Base-by-base conservation (phyloP, 2,797 vertebrate genomes). In the Phylloscopus collybita region DNA sequence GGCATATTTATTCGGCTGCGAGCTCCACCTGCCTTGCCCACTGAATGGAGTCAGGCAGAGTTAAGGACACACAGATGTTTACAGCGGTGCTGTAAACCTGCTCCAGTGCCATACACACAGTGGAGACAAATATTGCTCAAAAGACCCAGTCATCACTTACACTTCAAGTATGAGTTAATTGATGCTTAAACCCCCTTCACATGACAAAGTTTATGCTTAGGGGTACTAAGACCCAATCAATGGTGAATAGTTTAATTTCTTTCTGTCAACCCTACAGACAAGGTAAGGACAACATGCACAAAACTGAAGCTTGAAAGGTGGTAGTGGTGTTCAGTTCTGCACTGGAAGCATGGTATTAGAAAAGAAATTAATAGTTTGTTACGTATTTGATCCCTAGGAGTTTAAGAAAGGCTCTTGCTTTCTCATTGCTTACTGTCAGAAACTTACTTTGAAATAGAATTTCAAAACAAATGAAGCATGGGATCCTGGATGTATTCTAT, bases 41-140 rank as follows among this genome's bases (percentile, higher is more conserved):
- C 12, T 3, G 13, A 21, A 5, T 13, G 3, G 2, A 4, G 34
- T 1, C 19, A 1, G 4, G 6, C 1, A 4, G 1, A 12, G 19
- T 6, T 4, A 7, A 27, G 22, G 21, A 27, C 45, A 26, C 26
- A 6, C 6, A 6, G 19, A 10, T 3, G n/a, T n/a, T n/a, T n/a
- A 10, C 11, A 14, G 15, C 1, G 1, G n/a, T 57, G 44, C 40
- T 38, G 29, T 10, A 20, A 49, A 27, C 12, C 26, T 53, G 44
- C 42, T 60, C 1, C 9, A 13, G 42, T 18, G 56, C 13, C 54
- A 59, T 6, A 16, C 29, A 44, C 51, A 29, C 5, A 25, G 23
- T 7, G 23, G 42, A 82, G 65, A 64, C 21, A 82, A 72, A 38
- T 27, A 38, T 1, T 42, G 49, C 56, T 62, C 32, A 6, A 47